Evolutionary conservation across 2,113 vertebrate genomes (phyloP), one percentile per base, ranked within the genome.

Genomic region (Varanus komodoensis): DNA sequence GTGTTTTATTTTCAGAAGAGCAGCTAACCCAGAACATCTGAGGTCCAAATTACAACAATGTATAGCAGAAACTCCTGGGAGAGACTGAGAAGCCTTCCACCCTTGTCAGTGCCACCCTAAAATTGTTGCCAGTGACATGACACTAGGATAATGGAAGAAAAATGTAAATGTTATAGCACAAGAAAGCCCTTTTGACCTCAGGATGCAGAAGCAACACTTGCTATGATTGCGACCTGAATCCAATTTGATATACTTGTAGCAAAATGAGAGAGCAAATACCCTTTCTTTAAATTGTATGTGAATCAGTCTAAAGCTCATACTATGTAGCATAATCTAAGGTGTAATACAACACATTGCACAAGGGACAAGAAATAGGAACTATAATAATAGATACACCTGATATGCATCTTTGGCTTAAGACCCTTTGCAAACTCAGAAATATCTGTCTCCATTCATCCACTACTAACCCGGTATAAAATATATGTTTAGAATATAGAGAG

Each of bases 141-240:
- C 38, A 57, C 80, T 78, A 14, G 57, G 6, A n/a, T 78, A 32
- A 61, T 67, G 61, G 52, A 80, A 80, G 83, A 82, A 94, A 94
- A 90, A 23, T 81, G 81, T 80, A 89, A 92, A 93, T 84, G 69
- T 89, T 91, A 12, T 69, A 93, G 11, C 3, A 0, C 12, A 2
- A 90, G n/a, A 67, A 89, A 89, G 29, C 85, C 61, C 57, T 90
- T 88, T 89, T 95, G 93, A 90, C 32, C 82, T 91, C 8, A 93
- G 34, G 44, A 87, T 92, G 85, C 75, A 93, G 38, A 92, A 84
- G 82, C 3, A 92, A 88, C 17, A 82, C 32, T n/a, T 57, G 12
- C 84, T 89, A 3, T 92, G 87, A 92, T 89, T 74, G 61, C 57
- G 50, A 75, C 90, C 89, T 94, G 86, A 68, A 87, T 44, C 84